Evolutionary conservation across 2,113 vertebrate genomes (phyloP).

Genomic region (Anoplopoma fimbria): DNA sequence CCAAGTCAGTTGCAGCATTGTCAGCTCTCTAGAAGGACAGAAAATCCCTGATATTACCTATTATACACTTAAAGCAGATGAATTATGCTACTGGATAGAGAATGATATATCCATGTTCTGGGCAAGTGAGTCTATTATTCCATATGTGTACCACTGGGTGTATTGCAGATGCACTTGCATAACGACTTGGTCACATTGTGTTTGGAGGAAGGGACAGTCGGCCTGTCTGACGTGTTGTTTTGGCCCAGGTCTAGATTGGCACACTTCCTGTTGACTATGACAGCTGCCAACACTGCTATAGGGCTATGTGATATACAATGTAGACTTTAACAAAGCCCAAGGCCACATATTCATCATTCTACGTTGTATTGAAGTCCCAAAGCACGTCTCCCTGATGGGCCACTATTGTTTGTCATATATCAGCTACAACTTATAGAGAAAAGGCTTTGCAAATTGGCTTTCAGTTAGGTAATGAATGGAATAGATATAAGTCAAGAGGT

Average conservation of each 20-base stretch:
- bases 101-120: background rate
- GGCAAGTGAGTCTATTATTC: background rate
- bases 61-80: background rate
- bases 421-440: constrained; percentile 36
- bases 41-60: background rate
- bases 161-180: background rate
- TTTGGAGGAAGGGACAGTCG: background rate
- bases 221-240: constrained; percentile 12
- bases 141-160: background rate
- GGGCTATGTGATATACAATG: constrained; percentile 18
- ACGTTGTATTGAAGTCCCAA: constrained; percentile 41
- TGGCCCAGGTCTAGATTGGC: constrained; percentile 52
- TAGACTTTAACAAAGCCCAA: constrained; percentile 55
- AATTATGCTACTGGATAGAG: background rate
- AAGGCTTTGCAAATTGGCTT: constrained; percentile 22
- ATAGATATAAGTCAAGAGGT: background rate
- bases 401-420: constrained; percentile 29
- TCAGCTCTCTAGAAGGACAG: background rate
- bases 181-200: background rate
- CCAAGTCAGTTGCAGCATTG: background rate
- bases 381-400: constrained; percentile 23
- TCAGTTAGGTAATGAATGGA: constrained; percentile 31
- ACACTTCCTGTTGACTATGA: constrained; percentile 16
- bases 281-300: constrained; percentile 56
- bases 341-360: constrained; percentile 57